These are phyloP conservation scores for Heptranchias perlo DNA, from an alignment of 2,113 vertebrate species.

Conservation along the genomic window DNA sequence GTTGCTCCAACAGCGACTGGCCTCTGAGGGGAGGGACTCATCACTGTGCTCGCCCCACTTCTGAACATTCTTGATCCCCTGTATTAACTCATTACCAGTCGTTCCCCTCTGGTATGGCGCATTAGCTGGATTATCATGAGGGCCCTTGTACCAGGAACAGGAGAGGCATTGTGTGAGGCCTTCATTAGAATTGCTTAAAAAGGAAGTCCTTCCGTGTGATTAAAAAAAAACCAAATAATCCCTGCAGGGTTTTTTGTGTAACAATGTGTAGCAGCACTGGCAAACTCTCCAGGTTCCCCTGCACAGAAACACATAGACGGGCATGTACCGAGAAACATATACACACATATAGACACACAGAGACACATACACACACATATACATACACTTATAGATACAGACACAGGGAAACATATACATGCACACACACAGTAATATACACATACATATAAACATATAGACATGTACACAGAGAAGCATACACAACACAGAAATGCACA, in stretches of 20 bases:
- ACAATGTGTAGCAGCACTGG: not conserved
- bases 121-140: conserved; percentile 27
- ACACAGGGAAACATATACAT: not conserved
- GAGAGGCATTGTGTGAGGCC: conserved; percentile 21
- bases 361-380: not conserved
- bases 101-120: not conserved
- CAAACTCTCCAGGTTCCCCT: not conserved
- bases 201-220: conserved; percentile 28
- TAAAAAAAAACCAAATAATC: not conserved
- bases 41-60: not conserved
- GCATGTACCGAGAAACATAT: not conserved
- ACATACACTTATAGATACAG: not conserved
- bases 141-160: conserved; percentile 25
- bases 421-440: not conserved
- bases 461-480: not conserved
- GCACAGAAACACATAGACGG: not conserved
- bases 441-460: too few relatives aligned
- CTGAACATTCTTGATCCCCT: not conserved
- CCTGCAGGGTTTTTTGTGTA: not conserved
- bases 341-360: not conserved
- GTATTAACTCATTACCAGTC: conserved; percentile 19
- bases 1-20: not conserved
- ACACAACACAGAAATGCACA: not conserved
- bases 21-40: not conserved
- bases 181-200: conserved; percentile 32